Percentiles rank a stretch among this genome's conserved stretches.
phyloP scores from a whole-genome alignment of 2,888 invertebrate genomes.

The Crossocerus cetratus region DNA sequence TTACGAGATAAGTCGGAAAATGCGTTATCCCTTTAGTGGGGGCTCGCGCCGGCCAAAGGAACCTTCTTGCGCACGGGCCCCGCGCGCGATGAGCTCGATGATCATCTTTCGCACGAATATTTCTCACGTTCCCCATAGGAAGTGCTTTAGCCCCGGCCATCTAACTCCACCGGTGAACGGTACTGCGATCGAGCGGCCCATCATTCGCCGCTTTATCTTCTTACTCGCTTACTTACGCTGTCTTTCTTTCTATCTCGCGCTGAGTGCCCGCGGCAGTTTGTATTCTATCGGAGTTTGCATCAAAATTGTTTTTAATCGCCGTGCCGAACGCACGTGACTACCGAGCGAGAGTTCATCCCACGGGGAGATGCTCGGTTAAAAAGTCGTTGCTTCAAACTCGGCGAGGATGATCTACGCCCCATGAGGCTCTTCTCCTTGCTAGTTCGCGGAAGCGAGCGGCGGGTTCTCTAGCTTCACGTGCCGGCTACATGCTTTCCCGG shows the following conservation, averaged over 20 bases:
- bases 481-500: background rate
- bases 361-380: background rate
- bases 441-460: background rate
- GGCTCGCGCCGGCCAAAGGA: conserved; percentile 21
- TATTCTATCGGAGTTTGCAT: background rate
- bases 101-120: conserved; percentile 41
- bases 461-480: background rate
- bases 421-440: background rate
- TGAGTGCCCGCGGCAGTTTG: background rate
- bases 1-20: conserved; percentile 59
- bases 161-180: conserved; percentile 8
- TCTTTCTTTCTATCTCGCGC: background rate
- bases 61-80: conserved; percentile 2
- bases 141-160: conserved; percentile 28
- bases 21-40: conserved; percentile 58
- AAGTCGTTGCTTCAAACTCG: background rate
- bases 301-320: conserved; percentile 9
- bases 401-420: conserved; percentile 5
- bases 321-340: background rate
- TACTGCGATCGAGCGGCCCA: background rate
- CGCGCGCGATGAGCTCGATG: conserved; percentile 33
- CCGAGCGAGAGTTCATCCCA: background rate
- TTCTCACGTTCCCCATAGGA: conserved; percentile 28
- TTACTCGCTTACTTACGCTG: background rate
- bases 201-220: background rate